Conservation (phyloP, 1,140 invertebrate genomes). For the Drosophila orena region DNA sequence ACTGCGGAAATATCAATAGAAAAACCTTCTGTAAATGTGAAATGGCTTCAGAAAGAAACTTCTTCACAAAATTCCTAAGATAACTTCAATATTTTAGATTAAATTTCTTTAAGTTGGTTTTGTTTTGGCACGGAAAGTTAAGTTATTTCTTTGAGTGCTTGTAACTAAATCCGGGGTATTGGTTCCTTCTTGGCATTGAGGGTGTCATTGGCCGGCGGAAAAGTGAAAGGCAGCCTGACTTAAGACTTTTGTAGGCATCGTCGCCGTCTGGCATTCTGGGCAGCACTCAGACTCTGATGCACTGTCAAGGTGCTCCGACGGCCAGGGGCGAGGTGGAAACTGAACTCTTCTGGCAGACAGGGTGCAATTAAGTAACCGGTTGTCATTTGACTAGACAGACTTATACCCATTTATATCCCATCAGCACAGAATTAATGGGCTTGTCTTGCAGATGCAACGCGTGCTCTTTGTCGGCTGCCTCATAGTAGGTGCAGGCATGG, state of each 20-base stretch:
- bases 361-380: conserved; percentile 64
- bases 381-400: conserved; percentile 27
- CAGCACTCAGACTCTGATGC: conserved; percentile 22
- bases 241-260: conserved; percentile 55
- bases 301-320: conserved; percentile 68
- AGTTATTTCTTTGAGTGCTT: conserved; percentile 7
- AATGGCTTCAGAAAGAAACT: too few species aligned
- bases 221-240: conserved; percentile 73
- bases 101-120: not conserved
- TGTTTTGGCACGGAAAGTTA: too few species aligned
- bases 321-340: conserved; percentile 17
- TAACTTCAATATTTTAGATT: not conserved
- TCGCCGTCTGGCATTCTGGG: conserved; percentile 61
- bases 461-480: conserved; percentile 64
- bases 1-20: not conserved
- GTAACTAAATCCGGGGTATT: conserved; percentile 23
- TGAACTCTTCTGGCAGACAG: conserved; percentile 17
- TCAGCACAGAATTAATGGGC: too few species aligned
- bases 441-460: conserved; percentile 53
- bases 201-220: conserved; percentile 72
- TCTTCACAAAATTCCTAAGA: too few species aligned
- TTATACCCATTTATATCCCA: not conserved
- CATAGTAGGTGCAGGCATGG: conserved; percentile 52
- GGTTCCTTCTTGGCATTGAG: conserved; percentile 81
- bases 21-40: too few species aligned